phyloP scores from a whole-genome alignment of 1,140 invertebrate genomes.

The Penaeus chinensis region DNA sequence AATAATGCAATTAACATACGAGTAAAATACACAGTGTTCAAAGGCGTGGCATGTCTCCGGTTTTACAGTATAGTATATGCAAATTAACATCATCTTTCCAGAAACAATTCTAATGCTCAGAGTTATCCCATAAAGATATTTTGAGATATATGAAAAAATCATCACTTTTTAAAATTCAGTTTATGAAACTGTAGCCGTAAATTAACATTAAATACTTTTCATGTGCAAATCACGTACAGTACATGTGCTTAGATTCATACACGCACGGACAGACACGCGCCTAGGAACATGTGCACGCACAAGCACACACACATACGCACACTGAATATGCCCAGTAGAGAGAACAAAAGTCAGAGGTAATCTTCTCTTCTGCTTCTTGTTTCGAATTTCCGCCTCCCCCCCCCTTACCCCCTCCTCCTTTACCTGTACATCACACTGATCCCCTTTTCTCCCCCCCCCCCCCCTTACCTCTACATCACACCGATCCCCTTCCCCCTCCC shows the following conservation, averaged over 20 bases:
- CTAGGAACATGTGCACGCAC: background rate
- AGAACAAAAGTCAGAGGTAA: background rate
- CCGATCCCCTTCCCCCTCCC: background rate
- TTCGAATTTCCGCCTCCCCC: background rate
- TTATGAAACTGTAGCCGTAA: no score
- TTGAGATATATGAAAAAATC: no score
- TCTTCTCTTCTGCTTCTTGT: background rate
- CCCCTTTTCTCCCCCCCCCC: background rate
- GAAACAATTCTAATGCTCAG: no score
- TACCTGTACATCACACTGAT: background rate
- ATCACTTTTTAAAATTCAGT: no score
- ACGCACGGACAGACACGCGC: constrained; percentile 36
- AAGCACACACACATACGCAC: constrained; percentile 8
- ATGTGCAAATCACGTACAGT: background rate
- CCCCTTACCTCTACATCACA: background rate
- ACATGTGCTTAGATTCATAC: constrained; percentile 1
- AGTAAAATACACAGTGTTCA: background rate
- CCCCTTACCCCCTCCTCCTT: background rate
- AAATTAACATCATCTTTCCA: no score
- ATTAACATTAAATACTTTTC: no score
- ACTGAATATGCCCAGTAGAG: background rate
- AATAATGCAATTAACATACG: no score
- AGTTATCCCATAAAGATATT: no score
- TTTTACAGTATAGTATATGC: no score
- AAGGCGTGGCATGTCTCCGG: no score